These are phyloP conservation scores for Entomobrya multifasciata DNA, from an alignment of 2,888 invertebrate genomes.

Conservation along the genomic window DNA sequence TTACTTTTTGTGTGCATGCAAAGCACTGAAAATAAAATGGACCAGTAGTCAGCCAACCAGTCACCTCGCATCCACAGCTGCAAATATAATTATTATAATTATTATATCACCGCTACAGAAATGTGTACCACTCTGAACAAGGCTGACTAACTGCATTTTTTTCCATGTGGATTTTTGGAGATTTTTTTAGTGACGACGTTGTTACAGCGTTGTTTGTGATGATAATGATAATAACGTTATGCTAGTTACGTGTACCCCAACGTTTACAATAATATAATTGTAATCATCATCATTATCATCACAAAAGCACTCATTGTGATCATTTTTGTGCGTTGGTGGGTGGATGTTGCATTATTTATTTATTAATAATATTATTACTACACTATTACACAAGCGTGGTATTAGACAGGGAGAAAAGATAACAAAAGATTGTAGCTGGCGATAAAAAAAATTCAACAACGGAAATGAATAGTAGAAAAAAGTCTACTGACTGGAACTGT, in stretches of 20 bases:
- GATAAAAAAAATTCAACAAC: slow-evolving; percentile 30
- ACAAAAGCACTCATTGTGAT: background rate
- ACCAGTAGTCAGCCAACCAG: slow-evolving; percentile 2
- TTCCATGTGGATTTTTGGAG: slow-evolving; percentile 32
- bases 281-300: background rate
- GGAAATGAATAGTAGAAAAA: slow-evolving; percentile 51
- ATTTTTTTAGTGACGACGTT: background rate
- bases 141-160: slow-evolving; percentile 73
- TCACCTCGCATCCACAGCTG: background rate
- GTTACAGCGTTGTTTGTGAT: background rate
- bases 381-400: background rate
- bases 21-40: slow-evolving; percentile 17
- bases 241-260: background rate
- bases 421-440: slow-evolving; percentile 7
- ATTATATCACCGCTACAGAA: slow-evolving; percentile 61
- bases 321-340: slow-evolving; percentile 25
- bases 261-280: slow-evolving; percentile 21
- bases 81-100: slow-evolving; percentile 45
- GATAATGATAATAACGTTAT: slow-evolving; percentile 8
- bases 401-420: background rate
- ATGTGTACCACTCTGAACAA: slow-evolving; percentile 73
- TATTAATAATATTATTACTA: background rate
- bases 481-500: slow-evolving; percentile 37
- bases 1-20: background rate
- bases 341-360: background rate